Base-by-base conservation (phyloP, 2,797 vertebrate genomes). In the Taeniopygia guttata region DNA sequence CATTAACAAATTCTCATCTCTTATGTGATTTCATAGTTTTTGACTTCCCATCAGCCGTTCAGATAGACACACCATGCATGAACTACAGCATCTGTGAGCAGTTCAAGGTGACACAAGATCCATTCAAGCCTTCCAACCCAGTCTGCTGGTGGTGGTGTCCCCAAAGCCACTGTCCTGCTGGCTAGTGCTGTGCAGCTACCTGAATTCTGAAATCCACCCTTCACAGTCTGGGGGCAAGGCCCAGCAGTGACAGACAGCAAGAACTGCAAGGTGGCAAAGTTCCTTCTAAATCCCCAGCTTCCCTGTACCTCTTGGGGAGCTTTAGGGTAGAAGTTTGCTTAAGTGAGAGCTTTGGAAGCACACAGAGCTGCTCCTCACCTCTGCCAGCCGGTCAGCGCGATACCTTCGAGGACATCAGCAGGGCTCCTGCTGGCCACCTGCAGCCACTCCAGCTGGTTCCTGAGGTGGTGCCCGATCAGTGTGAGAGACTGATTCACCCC, bases 321-420 rank as follows among this genome's bases (percentile, higher is more conserved):
- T 68, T 43, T 11, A 4, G 27, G 46, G 60, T 68, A 58, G 60
- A 20, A 74, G 6, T 59, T 63, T 45, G 13, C 12, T 68, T 42
- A 4, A 48, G 3, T 4, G 26, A 14, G n/a, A 73, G 6, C 77
- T 36, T 6, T 3, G 13, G 54, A 62, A 69, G 3, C 11, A 16
- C 4, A 8, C 30, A 5, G 13, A 40, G 74, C n/a, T 6, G 38
- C 1, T 83, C 4, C 84, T 95, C 97, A 99, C 99, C 99, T 99
- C 94, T 99, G 99, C 99, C 99, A 99, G 95, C 99, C 99, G 0
- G 99, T 99, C 87, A 99, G 96, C 2, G 98, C 97, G 14, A 99
- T 99, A 63, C 99, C 99, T 96, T 97, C 98, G 9, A 99, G 96
- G 11, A 42, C 21, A 5, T 97, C 97, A 0, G 96, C 29, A 0